These are phyloP conservation scores for Atopsyche davidsoni DNA, from an alignment of 1,140 invertebrate genomes.

Conservation along the genomic window DNA sequence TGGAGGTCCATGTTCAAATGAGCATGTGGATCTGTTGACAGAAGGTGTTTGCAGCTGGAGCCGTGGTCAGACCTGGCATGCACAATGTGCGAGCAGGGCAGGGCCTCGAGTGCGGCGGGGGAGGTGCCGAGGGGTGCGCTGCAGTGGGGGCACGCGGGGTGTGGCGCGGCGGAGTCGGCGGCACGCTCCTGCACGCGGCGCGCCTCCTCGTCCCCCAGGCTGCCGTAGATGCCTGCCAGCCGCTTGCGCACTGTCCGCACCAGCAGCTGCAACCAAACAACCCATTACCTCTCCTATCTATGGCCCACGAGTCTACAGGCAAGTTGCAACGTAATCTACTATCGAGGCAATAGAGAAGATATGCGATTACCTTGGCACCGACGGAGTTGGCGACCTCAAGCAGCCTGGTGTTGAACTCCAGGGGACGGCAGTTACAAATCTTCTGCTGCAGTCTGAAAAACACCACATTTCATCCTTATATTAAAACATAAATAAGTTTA, in stretches of 20 bases:
- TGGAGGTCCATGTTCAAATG: too few relatives aligned
- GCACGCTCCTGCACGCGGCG: constrained; percentile 65
- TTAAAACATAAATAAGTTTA: background rate
- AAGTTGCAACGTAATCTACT: too few relatives aligned
- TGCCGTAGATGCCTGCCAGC: constrained; percentile 69
- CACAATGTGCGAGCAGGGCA: constrained; percentile 78
- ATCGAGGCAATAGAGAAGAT: too few relatives aligned
- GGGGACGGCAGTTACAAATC: constrained; percentile 75
- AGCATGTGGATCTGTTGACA: too few relatives aligned
- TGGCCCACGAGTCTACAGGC: too few relatives aligned
- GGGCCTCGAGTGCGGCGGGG: constrained; percentile 64
- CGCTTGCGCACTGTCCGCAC: constrained; percentile 69
- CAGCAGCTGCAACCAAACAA: constrained; percentile 54
- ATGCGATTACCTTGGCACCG: constrained; percentile 69
- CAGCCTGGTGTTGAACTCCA: constrained; percentile 75
- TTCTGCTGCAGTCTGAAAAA: constrained; percentile 57
- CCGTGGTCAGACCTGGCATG: constrained; percentile 62
- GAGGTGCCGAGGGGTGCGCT: constrained; percentile 60
- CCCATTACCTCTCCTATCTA: too few relatives aligned
- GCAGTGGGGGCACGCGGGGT: constrained; percentile 70
- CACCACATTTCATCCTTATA: too few relatives aligned
- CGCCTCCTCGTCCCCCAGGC: constrained; percentile 74
- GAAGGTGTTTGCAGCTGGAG: too few relatives aligned
- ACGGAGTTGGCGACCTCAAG: constrained; percentile 74
- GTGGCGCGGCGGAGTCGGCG: constrained; percentile 65